A percentile compares a stretch with the other conserved stretches of the same genome.
phyloP scores from a whole-genome alignment of 2,113 vertebrate species.

The Baryphthengus martii region DNA sequence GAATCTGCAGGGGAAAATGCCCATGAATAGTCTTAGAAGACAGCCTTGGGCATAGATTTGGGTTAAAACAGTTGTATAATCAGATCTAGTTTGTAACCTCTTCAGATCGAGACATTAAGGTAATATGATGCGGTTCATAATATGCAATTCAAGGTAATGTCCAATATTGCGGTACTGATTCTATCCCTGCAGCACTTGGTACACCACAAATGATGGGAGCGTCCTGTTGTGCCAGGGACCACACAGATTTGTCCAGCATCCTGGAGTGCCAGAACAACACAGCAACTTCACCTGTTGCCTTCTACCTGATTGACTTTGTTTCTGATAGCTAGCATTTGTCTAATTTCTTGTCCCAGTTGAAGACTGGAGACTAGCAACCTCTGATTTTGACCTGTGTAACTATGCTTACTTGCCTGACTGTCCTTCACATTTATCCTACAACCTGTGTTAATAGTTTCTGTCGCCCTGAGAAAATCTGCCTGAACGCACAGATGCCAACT shows the following conservation, averaged over 20 bases:
- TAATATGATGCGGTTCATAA: neutral
- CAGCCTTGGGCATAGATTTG: neutral
- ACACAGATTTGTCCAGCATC: neutral
- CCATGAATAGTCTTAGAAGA: neutral
- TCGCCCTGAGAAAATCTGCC: neutral
- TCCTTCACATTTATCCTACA: neutral
- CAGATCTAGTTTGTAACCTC: neutral
- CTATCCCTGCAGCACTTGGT: neutral
- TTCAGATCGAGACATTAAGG: neutral
- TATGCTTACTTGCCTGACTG: neutral
- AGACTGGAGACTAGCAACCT: neutral
- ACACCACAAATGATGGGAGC: fast-evolving
- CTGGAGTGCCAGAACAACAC: neutral
- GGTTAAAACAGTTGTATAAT: neutral
- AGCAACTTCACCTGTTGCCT: neutral
- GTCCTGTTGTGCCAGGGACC: neutral
- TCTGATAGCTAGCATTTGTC: neutral
- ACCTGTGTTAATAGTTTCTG: neutral
- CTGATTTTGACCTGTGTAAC: neutral
- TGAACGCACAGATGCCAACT: neutral
- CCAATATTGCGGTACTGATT: neutral
- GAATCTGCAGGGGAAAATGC: neutral
- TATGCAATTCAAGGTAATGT: neutral
- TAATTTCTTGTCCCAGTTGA: neutral
- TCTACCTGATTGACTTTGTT: neutral